These are phyloP conservation scores for Sisyra terminalis DNA, from an alignment of 2,888 invertebrate species.

Conservation along the genomic window DNA sequence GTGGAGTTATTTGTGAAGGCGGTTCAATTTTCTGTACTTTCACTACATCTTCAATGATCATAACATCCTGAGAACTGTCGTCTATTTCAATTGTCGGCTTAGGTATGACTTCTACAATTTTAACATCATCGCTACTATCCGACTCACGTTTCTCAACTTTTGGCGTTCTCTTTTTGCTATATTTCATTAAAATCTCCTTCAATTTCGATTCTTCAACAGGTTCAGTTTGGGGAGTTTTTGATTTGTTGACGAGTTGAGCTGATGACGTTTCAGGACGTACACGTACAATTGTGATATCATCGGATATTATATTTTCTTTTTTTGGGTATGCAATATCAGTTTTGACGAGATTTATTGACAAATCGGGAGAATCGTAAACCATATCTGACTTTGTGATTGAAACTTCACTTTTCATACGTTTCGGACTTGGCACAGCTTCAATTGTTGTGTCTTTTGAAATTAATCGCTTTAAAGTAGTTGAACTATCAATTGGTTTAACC, in stretches of 20 bases:
- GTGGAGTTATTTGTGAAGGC: slow-evolving; percentile 17
- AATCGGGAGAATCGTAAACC: slow-evolving; percentile 9
- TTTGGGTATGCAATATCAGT: slow-evolving; percentile 4
- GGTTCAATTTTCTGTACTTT: slow-evolving; percentile 12
- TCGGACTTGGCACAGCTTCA: slow-evolving; percentile 2
- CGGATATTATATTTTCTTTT: slow-evolving; percentile 7
- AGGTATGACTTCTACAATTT: slow-evolving; percentile 14
- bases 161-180: slow-evolving; percentile 11
- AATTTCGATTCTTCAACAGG: slow-evolving; percentile 13
- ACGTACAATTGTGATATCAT: slow-evolving; percentile 11
- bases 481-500: neutral
- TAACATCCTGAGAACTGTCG: slow-evolving; percentile 20
- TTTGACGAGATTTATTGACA: slow-evolving; percentile 11
- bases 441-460: slow-evolving; percentile 5
- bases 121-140: slow-evolving; percentile 14
- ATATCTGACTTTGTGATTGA: slow-evolving; percentile 6
- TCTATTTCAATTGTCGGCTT: slow-evolving; percentile 8
- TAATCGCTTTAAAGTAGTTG: slow-evolving; percentile 4
- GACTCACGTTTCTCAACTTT: slow-evolving; percentile 8
- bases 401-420: slow-evolving; percentile 4
- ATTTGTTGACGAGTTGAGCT: neutral
- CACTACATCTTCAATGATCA: slow-evolving; percentile 25
- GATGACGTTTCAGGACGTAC: slow-evolving; percentile 4
- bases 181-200: slow-evolving; percentile 13
- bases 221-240: slow-evolving; percentile 11